Base-by-base conservation (phyloP, 2,797 vertebrate genomes). In the Epinephelus coioides region DNA sequence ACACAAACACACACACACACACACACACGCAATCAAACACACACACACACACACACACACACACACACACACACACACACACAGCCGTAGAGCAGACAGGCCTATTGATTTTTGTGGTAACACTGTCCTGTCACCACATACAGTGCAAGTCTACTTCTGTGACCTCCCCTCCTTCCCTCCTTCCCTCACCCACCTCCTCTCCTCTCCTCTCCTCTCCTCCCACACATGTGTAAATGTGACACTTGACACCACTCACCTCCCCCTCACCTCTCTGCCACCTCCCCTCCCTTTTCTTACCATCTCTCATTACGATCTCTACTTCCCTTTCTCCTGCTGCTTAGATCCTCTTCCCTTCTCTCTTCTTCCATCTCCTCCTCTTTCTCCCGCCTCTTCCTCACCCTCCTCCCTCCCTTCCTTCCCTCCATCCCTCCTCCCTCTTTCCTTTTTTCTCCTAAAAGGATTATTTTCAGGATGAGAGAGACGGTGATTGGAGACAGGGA, bases 41-140 rank as follows among this genome's bases (percentile, higher is more conserved):
- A 61, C 61, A 56, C 81, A 21, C 69, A 56, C 57, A 27, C 44
- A 67, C 81, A 56, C 62, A 56, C 23, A 25, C 23, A 25, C 23
- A 25, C 23, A 71, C 68, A 61, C 61, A 56, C 81, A 21, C 69
- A 56, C 57, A 27, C 44, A 67, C 81, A 56, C 62, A 56, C 38
- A 62, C 18, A 2, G 27, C 17, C 57, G 46, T 5, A 18, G 65
- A 49, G 73, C 81, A 88, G 89, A 91, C 89, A 82, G 81, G 70
- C 76, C 65, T 86, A 93, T 92, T 93, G 90, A 93, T 93, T 92
- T 91, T 85, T 84, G 88, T 86, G 79, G 87, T 84, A 89, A 85
- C 85, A 65, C 88, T 81, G 85, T 89, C 83, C 81, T 89, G 87
- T 93, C 90, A 88, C 88, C 70, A 69, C 86, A 79, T 88, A 86